A percentile compares a stretch with the other conserved stretches of the same genome.
Evolutionary conservation across 2,888 invertebrate species (phyloP).

Genomic region (Parapristionchus giblindavisi): DNA sequence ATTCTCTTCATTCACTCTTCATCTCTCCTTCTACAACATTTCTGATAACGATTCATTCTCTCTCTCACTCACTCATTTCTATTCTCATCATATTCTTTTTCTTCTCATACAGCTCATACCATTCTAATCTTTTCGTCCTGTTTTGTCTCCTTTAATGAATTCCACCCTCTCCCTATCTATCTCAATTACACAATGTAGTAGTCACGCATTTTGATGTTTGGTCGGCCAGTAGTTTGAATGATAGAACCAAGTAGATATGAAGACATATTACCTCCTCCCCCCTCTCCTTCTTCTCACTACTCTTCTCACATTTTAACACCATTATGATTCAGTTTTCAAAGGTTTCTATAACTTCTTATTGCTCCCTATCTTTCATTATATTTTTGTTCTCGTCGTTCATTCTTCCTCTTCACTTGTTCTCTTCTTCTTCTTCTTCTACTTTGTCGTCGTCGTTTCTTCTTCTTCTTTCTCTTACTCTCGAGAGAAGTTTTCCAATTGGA

Average conservation of each 20-base stretch:
- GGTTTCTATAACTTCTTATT: too few relatives aligned
- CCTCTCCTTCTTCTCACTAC: too few relatives aligned
- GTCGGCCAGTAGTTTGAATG: too few relatives aligned
- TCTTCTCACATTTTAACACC: too few relatives aligned
- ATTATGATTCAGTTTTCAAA: too few relatives aligned
- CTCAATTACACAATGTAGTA: neutral
- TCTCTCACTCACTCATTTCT: conserved; percentile 16
- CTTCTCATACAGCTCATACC: neutral
- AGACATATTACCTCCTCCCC: too few relatives aligned
- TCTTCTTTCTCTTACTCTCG: neutral
- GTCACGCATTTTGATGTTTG: conserved; percentile 35
- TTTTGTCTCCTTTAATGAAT: neutral
- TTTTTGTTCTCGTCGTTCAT: neutral
- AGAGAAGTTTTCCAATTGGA: neutral
- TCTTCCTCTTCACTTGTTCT: neutral
- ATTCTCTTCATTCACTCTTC: neutral
- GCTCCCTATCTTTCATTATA: too few relatives aligned
- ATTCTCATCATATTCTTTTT: conserved; percentile 9
- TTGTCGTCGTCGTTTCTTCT: neutral
- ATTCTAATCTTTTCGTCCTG: neutral
- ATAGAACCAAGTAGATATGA: too few relatives aligned
- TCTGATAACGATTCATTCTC: conserved; percentile 37
- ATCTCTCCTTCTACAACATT: conserved; percentile 26
- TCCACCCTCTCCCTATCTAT: neutral
- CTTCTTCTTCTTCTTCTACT: neutral